phyloP scores from a whole-genome alignment of 2,888 invertebrate genomes.

The Sinhomidia bicolor region DNA sequence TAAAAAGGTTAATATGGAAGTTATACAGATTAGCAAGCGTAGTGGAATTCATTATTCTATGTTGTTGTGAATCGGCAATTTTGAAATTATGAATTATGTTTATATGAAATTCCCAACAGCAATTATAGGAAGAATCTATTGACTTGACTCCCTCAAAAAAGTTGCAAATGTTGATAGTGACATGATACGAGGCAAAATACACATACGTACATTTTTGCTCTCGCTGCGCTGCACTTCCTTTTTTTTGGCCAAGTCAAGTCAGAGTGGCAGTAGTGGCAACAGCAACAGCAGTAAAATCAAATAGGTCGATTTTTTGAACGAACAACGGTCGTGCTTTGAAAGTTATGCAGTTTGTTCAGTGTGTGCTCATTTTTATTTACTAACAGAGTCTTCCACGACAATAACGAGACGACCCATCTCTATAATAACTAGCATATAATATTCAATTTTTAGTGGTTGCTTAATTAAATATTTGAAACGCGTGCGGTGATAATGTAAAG shows the following conservation, averaged over 20 bases:
- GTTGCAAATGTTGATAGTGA: constrained; percentile 17
- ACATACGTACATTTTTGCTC: background rate
- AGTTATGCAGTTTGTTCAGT: background rate
- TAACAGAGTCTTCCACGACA: background rate
- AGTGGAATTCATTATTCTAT: background rate
- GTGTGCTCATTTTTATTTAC: constrained; percentile 45
- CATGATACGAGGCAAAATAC: constrained; percentile 8
- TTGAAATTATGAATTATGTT: constrained; percentile 12
- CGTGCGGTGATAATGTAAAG: constrained; percentile 5
- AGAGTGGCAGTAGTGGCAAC: constrained; percentile 5
- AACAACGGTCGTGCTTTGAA: background rate
- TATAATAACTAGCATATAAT: background rate
- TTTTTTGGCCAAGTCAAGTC: too few species aligned
- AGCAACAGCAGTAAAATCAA: background rate
- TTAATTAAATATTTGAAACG: constrained; percentile 27
- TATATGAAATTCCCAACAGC: constrained; percentile 23
- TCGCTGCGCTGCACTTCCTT: constrained; percentile 50
- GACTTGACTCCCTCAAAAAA: background rate
- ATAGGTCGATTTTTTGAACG: constrained; percentile 28
- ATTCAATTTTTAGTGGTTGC: background rate
- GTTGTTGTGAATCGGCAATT: constrained; percentile 51
- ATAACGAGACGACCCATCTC: constrained; percentile 8
- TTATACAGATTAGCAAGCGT: background rate
- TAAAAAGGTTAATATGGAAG: constrained; percentile 1
- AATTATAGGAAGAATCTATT: constrained; percentile 44